Evolutionary conservation across 2,888 invertebrate species (phyloP).

Genomic region (Aspidiotus destructor): DNA sequence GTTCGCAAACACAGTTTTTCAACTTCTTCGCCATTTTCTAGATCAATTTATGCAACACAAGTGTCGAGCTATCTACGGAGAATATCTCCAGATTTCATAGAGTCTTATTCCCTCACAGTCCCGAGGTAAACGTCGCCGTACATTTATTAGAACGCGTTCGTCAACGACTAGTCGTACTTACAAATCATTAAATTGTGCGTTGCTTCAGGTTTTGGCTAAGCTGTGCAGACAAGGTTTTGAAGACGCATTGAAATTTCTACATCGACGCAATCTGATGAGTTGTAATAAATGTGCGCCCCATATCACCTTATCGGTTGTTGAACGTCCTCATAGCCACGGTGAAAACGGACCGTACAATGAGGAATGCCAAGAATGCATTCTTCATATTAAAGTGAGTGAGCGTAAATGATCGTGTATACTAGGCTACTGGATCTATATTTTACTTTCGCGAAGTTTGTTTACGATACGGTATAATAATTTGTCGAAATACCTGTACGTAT

Average conservation of each 20-base stretch:
- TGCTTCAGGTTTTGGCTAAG: slow-evolving; percentile 55
- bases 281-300: slow-evolving; percentile 78
- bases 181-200: slow-evolving; percentile 8
- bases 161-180: neutral
- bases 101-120: slow-evolving; percentile 89
- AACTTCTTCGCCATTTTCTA: slow-evolving; percentile 41
- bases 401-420: too few species aligned
- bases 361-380: slow-evolving; percentile 77
- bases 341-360: slow-evolving; percentile 64
- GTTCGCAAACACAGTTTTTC: too few species aligned
- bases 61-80: slow-evolving; percentile 83
- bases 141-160: too few species aligned
- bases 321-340: neutral
- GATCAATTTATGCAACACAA: slow-evolving; percentile 79
- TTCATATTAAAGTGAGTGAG: slow-evolving; percentile 50
- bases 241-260: slow-evolving; percentile 74
- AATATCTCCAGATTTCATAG: slow-evolving; percentile 88
- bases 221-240: slow-evolving; percentile 98
- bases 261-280: slow-evolving; percentile 79
- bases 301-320: neutral
- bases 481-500: too few species aligned
- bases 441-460: too few species aligned
- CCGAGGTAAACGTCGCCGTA: slow-evolving; percentile 54
- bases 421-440: too few species aligned
- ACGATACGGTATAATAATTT: too few species aligned